Evolutionary conservation across 2,888 invertebrate species (phyloP), one percentile per base, ranked within the genome.

Genomic region (Cephus sareptanus): DNA sequence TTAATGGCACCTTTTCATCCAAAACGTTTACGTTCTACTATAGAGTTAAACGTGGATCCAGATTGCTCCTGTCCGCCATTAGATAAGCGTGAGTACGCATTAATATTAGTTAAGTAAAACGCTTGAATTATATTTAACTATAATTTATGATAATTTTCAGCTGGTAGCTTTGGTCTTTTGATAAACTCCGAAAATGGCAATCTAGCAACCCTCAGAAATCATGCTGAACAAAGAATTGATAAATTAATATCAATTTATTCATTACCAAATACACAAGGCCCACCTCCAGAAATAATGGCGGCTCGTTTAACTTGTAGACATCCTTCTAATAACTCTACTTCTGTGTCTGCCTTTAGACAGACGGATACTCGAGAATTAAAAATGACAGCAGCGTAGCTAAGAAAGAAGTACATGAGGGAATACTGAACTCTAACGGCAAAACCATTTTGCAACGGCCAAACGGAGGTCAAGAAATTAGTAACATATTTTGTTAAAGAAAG

Each of bases 11-110:
- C 71, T 30, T 23, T 6, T 71, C 76, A 76, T n/a, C 34, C 78
- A 11, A 77, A 80, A 75, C 86, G 89, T 34, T 82, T 88, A 31
- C 85, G 85, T 69, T 82, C 85, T 1, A 87, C 87, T 9, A 76
- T 90, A 31, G 84, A 88, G 34, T 85, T 90, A 40, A 74, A 78
- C 23, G 79, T 91, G 33, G 83, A 85, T 35, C 82, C 88, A 4
- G 84, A 83, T 34, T 91, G 91, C 81, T 80, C 83, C 34, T 91
- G 91, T 69, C 71, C 85, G 11, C 88, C 87, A 35, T 83, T 91
- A 68, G 90, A 91, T 80, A 87, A 87, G 78, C 85, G 90, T 89
- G 85, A 86, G 84, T 78, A 73, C 6, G 11, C 35, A 9, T 34
- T 35, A 15, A 34, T 13, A 15, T 34, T 40, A 69, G 34, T 75